Conservation (phyloP, 2,113 vertebrate genomes). For the Pterocles orientalis region DNA sequence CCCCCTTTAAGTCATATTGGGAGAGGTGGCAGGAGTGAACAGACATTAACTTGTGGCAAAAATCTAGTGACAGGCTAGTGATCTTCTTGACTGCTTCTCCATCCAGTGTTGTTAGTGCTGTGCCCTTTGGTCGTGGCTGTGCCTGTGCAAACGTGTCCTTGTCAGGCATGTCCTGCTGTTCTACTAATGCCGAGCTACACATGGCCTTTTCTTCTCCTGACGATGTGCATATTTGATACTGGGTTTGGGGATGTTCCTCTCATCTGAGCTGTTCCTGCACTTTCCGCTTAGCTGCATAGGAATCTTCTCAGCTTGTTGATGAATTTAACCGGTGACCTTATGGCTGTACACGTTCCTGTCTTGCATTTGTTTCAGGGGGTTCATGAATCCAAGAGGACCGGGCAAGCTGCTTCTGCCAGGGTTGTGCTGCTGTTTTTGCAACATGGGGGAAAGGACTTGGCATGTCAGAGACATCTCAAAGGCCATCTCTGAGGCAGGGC, state of each 20-base stretch:
- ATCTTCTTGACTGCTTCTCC: not conserved
- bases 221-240: not conserved
- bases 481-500: not conserved
- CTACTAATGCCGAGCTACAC: fast-evolving
- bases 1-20: not conserved
- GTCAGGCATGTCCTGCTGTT: not conserved
- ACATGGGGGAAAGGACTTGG: not conserved
- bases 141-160: not conserved
- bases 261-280: not conserved
- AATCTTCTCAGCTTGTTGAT: not conserved
- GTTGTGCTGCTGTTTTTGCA: not conserved
- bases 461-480: not conserved
- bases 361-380: not conserved
- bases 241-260: not conserved
- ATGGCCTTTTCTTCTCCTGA: not conserved
- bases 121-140: not conserved
- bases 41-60: not conserved
- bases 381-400: not conserved
- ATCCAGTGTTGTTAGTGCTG: not conserved
- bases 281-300: not conserved
- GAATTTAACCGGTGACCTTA: not conserved
- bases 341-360: not conserved
- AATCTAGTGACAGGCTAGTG: not conserved
- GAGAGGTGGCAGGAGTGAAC: not conserved
- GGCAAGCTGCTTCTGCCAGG: not conserved